A percentile compares a stretch with the other conserved stretches of the same genome.
Evolutionary conservation across 1,140 invertebrate genomes (phyloP).

Genomic region (Eumaeus atala): DNA sequence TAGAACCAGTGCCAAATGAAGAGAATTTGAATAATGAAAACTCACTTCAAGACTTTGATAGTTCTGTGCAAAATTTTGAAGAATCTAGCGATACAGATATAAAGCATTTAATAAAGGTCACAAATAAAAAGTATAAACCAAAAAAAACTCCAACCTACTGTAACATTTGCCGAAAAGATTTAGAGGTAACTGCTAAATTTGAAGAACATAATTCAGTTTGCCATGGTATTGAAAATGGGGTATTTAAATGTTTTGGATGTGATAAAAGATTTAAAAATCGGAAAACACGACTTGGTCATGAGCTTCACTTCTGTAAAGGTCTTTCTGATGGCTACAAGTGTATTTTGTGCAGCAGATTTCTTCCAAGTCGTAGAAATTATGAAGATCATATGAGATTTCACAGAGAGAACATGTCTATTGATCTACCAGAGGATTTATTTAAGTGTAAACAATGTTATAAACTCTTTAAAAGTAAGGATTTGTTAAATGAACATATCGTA

Average conservation of each 20-base stretch:
- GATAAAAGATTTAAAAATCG: constrained; percentile 46
- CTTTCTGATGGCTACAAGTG: constrained; percentile 59
- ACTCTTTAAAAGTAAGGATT: constrained; percentile 39
- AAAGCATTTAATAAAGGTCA: constrained; percentile 22
- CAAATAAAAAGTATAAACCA: constrained; percentile 29
- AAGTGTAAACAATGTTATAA: constrained; percentile 47
- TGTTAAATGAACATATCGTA: constrained; percentile 35
- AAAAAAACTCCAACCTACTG: constrained; percentile 48
- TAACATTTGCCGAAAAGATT: constrained; percentile 46
- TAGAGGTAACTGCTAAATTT: constrained; percentile 30
- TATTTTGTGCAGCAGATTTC: constrained; percentile 35
- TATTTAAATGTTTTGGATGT: constrained; percentile 58
- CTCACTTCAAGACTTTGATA: constrained; percentile 18
- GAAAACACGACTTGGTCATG: constrained; percentile 44
- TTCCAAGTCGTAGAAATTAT: constrained; percentile 45
- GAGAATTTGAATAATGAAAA: constrained; percentile 19
- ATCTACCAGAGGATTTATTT: constrained; percentile 45
- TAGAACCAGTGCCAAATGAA: constrained; percentile 22
- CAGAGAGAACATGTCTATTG: constrained; percentile 31
- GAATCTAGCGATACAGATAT: constrained; percentile 11
- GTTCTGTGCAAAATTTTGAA: constrained; percentile 1
- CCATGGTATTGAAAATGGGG: constrained; percentile 46
- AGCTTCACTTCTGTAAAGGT: constrained; percentile 50
- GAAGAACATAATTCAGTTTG: constrained; percentile 35
- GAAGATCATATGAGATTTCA: constrained; percentile 51